These are phyloP conservation scores for Stegodyphus mimosarum DNA, from an alignment of 1,140 invertebrate genomes.

Conservation along the genomic window DNA sequence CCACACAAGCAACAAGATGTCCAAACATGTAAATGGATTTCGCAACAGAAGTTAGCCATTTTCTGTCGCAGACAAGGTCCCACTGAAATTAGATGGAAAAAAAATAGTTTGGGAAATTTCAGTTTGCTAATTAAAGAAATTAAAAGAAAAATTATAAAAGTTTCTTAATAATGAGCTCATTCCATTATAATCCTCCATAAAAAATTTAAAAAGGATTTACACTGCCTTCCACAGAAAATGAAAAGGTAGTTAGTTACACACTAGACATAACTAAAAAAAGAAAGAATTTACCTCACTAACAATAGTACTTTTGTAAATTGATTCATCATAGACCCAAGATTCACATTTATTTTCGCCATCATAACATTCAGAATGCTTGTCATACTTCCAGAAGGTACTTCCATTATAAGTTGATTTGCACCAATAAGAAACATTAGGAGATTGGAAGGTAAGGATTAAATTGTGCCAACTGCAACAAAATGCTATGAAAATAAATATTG, in stretches of 20 bases:
- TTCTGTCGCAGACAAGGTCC: slow-evolving; percentile 78
- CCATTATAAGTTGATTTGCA: background rate
- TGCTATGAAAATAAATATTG: background rate
- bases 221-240: too few species aligned
- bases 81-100: slow-evolving; percentile 70
- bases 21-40: slow-evolving; percentile 86
- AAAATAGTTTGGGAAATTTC: too few species aligned
- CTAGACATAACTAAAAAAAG: too few species aligned
- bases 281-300: slow-evolving; percentile 18
- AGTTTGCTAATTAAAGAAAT: too few species aligned
- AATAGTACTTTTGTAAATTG: slow-evolving; percentile 25
- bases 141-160: too few species aligned
- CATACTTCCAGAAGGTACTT: background rate
- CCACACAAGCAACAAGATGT: slow-evolving; percentile 81
- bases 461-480: background rate
- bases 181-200: too few species aligned
- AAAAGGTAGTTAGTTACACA: too few species aligned
- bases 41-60: slow-evolving; percentile 76
- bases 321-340: slow-evolving; percentile 2
- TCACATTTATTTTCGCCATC: background rate
- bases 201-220: too few species aligned
- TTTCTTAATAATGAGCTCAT: too few species aligned
- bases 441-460: background rate
- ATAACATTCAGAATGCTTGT: background rate
- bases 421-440: background rate